Evolutionary conservation across 2,797 vertebrate genomes (phyloP).

Genomic region (Gobio occitaniae): DNA sequence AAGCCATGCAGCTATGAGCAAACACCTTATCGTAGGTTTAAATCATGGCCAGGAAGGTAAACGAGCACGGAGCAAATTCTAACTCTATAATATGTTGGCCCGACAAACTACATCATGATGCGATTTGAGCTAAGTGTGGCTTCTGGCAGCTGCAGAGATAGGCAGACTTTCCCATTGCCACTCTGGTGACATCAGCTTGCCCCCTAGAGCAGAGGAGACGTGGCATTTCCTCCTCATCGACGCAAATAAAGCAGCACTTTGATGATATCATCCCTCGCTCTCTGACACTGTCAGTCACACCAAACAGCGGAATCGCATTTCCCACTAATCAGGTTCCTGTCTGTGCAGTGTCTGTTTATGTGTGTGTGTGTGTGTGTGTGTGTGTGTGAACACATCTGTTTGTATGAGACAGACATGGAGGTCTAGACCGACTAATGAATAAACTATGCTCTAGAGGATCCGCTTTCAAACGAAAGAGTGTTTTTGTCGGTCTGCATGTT

Average conservation of each 20-base stretch:
- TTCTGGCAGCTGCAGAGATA: constrained; percentile 59
- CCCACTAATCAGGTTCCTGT: constrained; percentile 76
- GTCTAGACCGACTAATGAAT: constrained; percentile 52
- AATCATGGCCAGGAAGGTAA: background rate
- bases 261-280: constrained; percentile 74
- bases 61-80: background rate
- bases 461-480: constrained; percentile 13
- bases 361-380: constrained; percentile 41
- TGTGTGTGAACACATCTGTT: constrained; percentile 45
- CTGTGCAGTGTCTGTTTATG: constrained; percentile 52
- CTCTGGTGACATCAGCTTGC: constrained; percentile 75
- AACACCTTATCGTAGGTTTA: background rate
- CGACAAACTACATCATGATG: constrained; percentile 62
- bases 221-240: constrained; percentile 74
- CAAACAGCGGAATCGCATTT: constrained; percentile 72
- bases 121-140: constrained; percentile 40
- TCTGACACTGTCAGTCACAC: constrained; percentile 72
- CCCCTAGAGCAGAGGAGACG: constrained; percentile 59
- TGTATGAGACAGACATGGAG: constrained; percentile 9
- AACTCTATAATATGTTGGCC: background rate
- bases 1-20: background rate
- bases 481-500: constrained; percentile 5
- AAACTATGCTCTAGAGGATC: constrained; percentile 34
- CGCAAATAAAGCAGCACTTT: constrained; percentile 78
- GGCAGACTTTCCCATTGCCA: constrained; percentile 73